Base-by-base conservation (phyloP, 2,797 vertebrate genomes). In the Hypotaenidia philippensis region DNA sequence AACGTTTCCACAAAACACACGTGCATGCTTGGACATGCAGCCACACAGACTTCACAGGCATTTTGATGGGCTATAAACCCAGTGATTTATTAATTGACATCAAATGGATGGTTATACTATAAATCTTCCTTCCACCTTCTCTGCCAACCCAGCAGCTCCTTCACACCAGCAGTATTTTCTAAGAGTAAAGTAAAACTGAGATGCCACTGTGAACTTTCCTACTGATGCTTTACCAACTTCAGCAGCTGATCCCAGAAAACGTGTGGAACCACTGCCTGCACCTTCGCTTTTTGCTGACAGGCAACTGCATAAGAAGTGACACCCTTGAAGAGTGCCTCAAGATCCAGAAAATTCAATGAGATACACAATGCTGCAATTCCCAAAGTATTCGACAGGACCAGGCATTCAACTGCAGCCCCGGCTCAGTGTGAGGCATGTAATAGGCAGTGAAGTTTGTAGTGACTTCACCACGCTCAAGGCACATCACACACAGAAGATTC, bases 391-490 rank as follows among this genome's bases (percentile, higher is more conserved):
- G 45, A 17, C 13, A 70, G 47, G 38, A 82, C 1, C 3, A 55
- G 38, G 47, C 27, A 36, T 8, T 79, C 66, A 79, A 23, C 31
- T 47, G 45, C 38, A 75, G 75, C 25, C 55, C 41, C 13, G 34
- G 27, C 8, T 38, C 72, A 29, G 13, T 38, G 21, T 1, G 4
- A 87, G 61, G 17, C 60, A 57, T 1, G 13, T 20, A 68, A 49
- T 2, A 85, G 31, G 29, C 52, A 60, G 29, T 4, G 18, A 83
- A 85, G 47, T 59, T 52, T 57, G 20, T 53, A n/a, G n/a, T 5
- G 2, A n/a, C 26, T 80, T 64, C 44, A 2, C 23, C 34, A 52
- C 12, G 4, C 27, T n/a, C 0, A 0, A 11, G 26, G 27, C 9
- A 86, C 85, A 63, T 38, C 45, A 19, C 12, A 11, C 3, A 31